Evolutionary conservation across 2,797 vertebrate species (phyloP).

Genomic region (Smutsia temminckii): DNA sequence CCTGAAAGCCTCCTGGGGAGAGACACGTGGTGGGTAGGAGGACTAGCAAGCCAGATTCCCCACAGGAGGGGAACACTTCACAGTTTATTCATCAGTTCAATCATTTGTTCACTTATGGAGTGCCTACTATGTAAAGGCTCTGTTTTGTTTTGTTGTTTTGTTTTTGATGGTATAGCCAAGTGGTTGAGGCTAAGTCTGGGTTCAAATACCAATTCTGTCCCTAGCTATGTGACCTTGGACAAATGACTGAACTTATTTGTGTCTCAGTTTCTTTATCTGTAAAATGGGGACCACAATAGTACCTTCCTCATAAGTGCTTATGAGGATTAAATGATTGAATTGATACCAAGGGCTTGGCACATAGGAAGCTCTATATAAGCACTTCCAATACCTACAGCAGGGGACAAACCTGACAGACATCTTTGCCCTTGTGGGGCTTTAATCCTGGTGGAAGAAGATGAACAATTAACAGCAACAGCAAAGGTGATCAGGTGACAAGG

Average conservation of each 20-base stretch:
- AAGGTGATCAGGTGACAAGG: neutral
- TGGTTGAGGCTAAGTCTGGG: neutral
- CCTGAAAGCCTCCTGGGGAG: neutral
- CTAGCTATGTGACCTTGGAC: neutral
- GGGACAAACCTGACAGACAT: neutral
- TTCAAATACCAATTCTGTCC: neutral
- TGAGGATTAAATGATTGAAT: neutral
- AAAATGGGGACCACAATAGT: neutral
- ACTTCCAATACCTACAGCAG: neutral
- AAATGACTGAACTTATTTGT: neutral
- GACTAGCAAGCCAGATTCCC: neutral
- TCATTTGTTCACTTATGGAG: neutral
- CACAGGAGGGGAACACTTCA: neutral
- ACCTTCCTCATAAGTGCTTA: neutral
- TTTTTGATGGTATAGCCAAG: neutral
- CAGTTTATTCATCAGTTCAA: neutral
- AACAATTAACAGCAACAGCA: neutral
- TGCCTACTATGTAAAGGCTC: neutral
- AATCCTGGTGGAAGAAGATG: neutral
- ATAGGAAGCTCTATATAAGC: neutral
- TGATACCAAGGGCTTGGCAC: neutral
- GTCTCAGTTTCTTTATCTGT: neutral
- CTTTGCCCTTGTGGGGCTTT: neutral
- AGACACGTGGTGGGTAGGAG: neutral
- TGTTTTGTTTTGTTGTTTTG: neutral